Evolutionary conservation across 2,113 vertebrate genomes (phyloP).

Genomic region (Nicator chloris): DNA sequence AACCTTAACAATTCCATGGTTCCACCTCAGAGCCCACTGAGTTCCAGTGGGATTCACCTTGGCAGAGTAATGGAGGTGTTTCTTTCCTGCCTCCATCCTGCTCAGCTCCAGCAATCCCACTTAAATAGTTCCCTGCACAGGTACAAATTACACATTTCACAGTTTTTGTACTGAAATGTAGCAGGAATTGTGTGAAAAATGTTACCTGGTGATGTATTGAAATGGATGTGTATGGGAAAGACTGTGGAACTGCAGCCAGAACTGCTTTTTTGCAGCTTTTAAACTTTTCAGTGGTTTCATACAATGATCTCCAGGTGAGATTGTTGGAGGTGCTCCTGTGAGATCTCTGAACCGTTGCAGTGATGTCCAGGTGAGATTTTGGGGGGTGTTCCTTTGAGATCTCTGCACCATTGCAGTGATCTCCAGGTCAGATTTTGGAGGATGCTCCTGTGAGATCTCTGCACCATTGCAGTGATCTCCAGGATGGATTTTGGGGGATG

Average conservation of each 20-base stretch:
- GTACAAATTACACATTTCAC: not conserved
- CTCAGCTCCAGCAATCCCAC: not conserved
- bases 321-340: not conserved
- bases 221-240: fast-evolving
- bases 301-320: not conserved
- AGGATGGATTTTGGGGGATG: not conserved
- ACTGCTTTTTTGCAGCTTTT: too few species aligned
- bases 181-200: not conserved
- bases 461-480: not conserved
- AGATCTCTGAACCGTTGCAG: not conserved
- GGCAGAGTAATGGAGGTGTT: not conserved
- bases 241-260: not conserved
- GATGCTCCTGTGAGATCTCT: not conserved
- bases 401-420: not conserved
- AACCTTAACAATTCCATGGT: not conserved
- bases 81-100: fast-evolving
- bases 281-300: not conserved
- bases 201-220: not conserved
- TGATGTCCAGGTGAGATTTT: not conserved
- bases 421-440: not conserved
- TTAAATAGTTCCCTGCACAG: not conserved
- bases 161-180: not conserved
- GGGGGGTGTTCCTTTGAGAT: not conserved
- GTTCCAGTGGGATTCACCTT: fast-evolving
- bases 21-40: not conserved